Percentiles rank a stretch among this genome's conserved stretches.
Conservation (phyloP, 2,113 vertebrate genomes). For the Xiphophorus couchianus region DNA sequence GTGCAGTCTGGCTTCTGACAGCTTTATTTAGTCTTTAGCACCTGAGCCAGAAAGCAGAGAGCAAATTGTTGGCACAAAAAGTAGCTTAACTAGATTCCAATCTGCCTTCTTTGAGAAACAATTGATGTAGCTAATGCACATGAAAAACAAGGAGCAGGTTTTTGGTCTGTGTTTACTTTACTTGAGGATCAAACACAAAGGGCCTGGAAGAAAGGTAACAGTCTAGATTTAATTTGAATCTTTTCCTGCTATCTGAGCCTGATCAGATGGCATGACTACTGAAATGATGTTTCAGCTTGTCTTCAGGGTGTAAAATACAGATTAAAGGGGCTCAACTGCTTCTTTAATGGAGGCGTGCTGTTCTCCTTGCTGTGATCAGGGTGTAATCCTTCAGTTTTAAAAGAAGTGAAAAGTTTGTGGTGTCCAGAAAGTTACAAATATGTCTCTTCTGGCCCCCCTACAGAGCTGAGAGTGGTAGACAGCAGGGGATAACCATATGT, state of each 20-base stretch:
- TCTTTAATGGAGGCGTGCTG: conserved; percentile 63
- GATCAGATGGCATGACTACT: conserved; percentile 12
- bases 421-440: conserved; percentile 71
- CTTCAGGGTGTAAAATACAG: conserved; percentile 49
- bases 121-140: conserved; percentile 49
- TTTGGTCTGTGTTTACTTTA: conserved; percentile 25
- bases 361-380: conserved; percentile 67
- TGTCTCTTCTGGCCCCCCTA: conserved; percentile 66
- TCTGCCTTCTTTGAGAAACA: conserved; percentile 63
- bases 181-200: conserved; percentile 21
- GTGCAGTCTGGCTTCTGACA: conserved; percentile 75
- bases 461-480: conserved; percentile 66
- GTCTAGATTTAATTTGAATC: conserved; percentile 39
- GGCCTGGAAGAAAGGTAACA: conserved; percentile 11
- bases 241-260: conserved; percentile 24
- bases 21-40: conserved; percentile 73
- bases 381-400: conserved; percentile 74
- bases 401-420: conserved; percentile 73
- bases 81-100: conserved; percentile 54
- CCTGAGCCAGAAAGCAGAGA: conserved; percentile 61
- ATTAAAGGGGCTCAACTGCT: conserved; percentile 57
- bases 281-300: conserved; percentile 20
- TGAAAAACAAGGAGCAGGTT: conserved; percentile 30
- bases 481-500: conserved; percentile 71
- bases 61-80: conserved; percentile 50